These are phyloP conservation scores for Catharus fuscescens DNA, from an alignment of 2,113 vertebrate genomes.

Conservation along the genomic window DNA sequence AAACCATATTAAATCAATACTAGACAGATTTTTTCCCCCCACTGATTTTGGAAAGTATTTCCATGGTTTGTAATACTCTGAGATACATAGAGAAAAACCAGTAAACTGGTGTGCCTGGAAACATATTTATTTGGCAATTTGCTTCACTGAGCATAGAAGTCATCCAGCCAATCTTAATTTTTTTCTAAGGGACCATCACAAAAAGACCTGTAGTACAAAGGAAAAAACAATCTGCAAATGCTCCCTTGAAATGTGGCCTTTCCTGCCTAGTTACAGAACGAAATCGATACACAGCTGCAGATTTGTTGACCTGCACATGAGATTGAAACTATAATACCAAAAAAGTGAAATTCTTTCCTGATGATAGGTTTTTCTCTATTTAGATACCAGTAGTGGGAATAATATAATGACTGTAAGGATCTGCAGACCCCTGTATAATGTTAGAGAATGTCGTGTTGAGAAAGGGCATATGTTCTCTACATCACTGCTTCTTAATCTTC, in stretches of 20 bases:
- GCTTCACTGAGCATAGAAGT: conserved; percentile 69
- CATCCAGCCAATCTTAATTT: conserved; percentile 63
- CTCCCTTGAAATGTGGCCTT: conserved; percentile 72
- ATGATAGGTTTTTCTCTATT: conserved; percentile 61
- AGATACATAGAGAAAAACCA: conserved; percentile 31
- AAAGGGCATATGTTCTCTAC: conserved; percentile 69
- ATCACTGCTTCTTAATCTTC: conserved; percentile 78
- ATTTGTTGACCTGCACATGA: conserved; percentile 72
- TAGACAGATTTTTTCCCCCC: conserved; percentile 20
- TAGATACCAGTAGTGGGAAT: conserved; percentile 58
- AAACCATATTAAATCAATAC: conserved; percentile 44
- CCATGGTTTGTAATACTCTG: conserved; percentile 37
- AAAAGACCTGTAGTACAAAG: conserved; percentile 33
- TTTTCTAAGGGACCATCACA: conserved; percentile 46
- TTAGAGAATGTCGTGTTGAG: conserved; percentile 68
- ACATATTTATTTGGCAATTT: conserved; percentile 66
- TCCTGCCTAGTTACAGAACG: conserved; percentile 58
- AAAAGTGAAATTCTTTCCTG: conserved; percentile 50
- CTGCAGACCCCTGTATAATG: conserved; percentile 37
- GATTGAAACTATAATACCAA: conserved; percentile 64
- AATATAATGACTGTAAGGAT: conserved; percentile 68
- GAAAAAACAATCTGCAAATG: conserved; percentile 69
- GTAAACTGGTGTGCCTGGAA: conserved; percentile 39
- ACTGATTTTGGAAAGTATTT: conserved; percentile 41
- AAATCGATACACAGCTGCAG: conserved; percentile 70